Percentiles rank a stretch among this genome's conserved stretches.
These are phyloP conservation scores for Heterohyrax brucei DNA, from an alignment of 2,797 vertebrate species.

Conservation along the genomic window DNA sequence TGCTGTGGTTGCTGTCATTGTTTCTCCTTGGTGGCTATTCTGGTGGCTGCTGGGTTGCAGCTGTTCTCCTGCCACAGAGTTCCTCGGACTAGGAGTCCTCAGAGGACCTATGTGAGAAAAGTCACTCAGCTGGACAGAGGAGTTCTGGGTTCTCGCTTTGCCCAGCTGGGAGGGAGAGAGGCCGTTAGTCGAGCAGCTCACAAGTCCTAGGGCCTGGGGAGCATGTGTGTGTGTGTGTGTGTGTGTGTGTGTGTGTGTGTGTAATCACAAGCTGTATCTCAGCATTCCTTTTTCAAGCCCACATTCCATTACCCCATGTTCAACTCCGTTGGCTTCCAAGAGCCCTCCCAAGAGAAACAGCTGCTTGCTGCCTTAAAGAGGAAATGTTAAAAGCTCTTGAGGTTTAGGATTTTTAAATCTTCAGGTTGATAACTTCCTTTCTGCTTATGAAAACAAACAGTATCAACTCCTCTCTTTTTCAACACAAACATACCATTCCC, in stretches of 20 bases:
- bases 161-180: neutral
- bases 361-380: constrained; percentile 85
- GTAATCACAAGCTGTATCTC: constrained; percentile 76
- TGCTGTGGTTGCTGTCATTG: neutral
- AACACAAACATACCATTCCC: constrained; percentile 37
- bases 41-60: constrained; percentile 68
- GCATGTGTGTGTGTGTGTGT: constrained; percentile 53
- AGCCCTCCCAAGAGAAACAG: constrained; percentile 90
- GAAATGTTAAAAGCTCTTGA: constrained; percentile 84
- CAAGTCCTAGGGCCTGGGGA: constrained; percentile 66
- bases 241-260: constrained; percentile 7
- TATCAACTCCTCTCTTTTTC: constrained; percentile 77
- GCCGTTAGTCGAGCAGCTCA: constrained; percentile 62
- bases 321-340: constrained; percentile 88
- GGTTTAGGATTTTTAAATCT: constrained; percentile 82
- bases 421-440: constrained; percentile 84
- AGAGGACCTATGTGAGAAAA: neutral
- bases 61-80: constrained; percentile 28
- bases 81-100: neutral
- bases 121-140: neutral
- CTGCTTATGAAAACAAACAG: constrained; percentile 77
- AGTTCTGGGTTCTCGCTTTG: constrained; percentile 61
- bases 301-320: constrained; percentile 89
- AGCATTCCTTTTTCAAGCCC: constrained; percentile 83
- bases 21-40: neutral